A percentile compares a stretch with the other conserved stretches of the same genome.
Evolutionary conservation across 2,113 vertebrate genomes (phyloP).

Genomic region (Sceloporus undulatus): DNA sequence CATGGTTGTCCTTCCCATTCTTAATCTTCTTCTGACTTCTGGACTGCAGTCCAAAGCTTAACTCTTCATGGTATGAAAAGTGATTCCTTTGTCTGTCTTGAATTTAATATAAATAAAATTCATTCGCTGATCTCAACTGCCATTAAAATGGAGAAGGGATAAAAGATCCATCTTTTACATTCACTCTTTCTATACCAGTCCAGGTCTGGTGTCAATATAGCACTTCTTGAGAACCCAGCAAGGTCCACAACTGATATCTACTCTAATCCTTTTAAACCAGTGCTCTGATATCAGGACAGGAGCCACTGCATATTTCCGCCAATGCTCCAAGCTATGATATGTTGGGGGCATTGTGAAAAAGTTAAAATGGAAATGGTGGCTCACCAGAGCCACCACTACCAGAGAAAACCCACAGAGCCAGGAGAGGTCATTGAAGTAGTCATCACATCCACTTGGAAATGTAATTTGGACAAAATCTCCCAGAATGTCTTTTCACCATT

Average conservation of each 20-base stretch:
- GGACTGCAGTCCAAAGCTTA: no score
- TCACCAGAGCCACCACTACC: no score
- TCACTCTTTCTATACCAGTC: background rate
- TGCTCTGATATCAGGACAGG: background rate
- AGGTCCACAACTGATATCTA: background rate
- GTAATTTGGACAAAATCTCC: background rate
- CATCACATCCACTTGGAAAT: background rate
- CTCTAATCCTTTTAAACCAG: background rate
- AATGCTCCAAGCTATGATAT: background rate
- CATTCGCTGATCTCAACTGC: background rate
- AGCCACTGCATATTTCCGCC: background rate
- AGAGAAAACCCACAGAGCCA: background rate
- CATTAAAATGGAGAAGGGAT: no score
- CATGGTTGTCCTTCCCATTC: no score
- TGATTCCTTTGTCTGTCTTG: background rate
- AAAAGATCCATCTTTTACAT: background rate
- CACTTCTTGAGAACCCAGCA: background rate
- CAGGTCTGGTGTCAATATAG: background rate
- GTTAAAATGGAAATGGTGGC: background rate
- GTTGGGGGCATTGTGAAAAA: background rate
- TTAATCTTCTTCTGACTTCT: no score
- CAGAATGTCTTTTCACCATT: background rate
- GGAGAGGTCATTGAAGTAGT: background rate
- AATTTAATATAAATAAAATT: background rate
- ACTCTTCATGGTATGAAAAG: background rate